phyloP scores from a whole-genome alignment of 2,113 vertebrate genomes.

The Todiramphus chloris region DNA sequence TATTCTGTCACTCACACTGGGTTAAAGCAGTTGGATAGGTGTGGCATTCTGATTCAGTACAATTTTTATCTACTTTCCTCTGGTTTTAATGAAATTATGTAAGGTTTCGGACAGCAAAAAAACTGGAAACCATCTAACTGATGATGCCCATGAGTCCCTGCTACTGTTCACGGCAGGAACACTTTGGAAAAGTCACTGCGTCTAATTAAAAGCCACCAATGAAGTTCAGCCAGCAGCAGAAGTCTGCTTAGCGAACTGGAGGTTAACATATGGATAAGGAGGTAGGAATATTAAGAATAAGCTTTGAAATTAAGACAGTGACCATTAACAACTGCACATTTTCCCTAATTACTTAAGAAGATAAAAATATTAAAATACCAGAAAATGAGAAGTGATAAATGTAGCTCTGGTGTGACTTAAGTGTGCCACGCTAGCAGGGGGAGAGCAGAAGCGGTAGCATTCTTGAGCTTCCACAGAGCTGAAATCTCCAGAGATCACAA shows the following conservation, averaged over 20 bases:
- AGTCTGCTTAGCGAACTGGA: background rate
- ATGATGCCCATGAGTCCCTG: background rate
- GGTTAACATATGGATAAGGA: rapidly evolving
- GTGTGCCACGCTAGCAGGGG: background rate
- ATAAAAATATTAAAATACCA: background rate
- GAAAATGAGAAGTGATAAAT: background rate
- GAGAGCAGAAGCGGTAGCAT: background rate
- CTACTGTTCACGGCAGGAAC: background rate
- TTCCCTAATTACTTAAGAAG: background rate
- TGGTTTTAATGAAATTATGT: background rate
- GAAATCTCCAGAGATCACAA: background rate
- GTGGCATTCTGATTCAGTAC: background rate
- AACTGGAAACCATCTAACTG: background rate
- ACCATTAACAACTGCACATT: background rate
- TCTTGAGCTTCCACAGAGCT: background rate
- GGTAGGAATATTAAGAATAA: background rate
- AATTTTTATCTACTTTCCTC: background rate
- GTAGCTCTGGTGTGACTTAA: background rate
- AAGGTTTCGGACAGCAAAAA: background rate
- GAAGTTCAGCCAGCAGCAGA: background rate
- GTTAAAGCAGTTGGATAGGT: conserved; percentile 1
- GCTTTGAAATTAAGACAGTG: background rate
- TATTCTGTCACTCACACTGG: background rate
- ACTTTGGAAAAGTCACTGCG: background rate
- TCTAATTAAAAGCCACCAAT: background rate